Evolutionary conservation across 2,797 vertebrate genomes (phyloP).

Genomic region (Paratrypauchen microcephalus): DNA sequence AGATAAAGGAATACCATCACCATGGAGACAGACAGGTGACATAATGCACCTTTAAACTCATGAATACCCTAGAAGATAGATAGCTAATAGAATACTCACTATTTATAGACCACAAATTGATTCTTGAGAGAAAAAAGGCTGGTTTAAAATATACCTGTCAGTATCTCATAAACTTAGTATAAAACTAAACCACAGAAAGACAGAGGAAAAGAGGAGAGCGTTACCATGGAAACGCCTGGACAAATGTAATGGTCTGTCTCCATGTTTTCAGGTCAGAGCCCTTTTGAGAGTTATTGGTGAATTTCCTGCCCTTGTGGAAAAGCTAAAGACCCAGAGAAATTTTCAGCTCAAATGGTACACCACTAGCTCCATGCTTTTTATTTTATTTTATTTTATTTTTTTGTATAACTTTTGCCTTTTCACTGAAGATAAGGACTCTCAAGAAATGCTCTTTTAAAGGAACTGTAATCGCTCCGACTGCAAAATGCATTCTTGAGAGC

Average conservation of each 20-base stretch:
- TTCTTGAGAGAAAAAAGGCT: neutral
- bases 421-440: too few species aligned
- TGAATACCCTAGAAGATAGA: too few species aligned
- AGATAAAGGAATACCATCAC: too few species aligned
- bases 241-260: conserved; percentile 62
- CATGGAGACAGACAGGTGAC: too few species aligned
- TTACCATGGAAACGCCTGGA: conserved; percentile 70
- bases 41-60: too few species aligned
- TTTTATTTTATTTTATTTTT: too few species aligned
- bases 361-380: too few species aligned
- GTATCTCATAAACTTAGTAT: conserved; percentile 5
- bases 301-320: conserved; percentile 11
- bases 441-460: too few species aligned
- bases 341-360: neutral
- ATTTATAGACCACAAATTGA: neutral
- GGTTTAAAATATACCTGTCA: neutral
- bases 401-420: too few species aligned
- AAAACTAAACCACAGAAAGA: conserved; percentile 9
- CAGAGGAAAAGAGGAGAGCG: conserved; percentile 25
- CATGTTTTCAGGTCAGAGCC: conserved; percentile 62
- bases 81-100: too few species aligned
- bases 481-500: too few species aligned
- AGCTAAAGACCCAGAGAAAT: neutral
- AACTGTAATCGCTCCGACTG: too few species aligned
- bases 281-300: conserved; percentile 3